Base-by-base conservation (phyloP, 2,888 invertebrate species). In the Eupithecia subumbrata region DNA sequence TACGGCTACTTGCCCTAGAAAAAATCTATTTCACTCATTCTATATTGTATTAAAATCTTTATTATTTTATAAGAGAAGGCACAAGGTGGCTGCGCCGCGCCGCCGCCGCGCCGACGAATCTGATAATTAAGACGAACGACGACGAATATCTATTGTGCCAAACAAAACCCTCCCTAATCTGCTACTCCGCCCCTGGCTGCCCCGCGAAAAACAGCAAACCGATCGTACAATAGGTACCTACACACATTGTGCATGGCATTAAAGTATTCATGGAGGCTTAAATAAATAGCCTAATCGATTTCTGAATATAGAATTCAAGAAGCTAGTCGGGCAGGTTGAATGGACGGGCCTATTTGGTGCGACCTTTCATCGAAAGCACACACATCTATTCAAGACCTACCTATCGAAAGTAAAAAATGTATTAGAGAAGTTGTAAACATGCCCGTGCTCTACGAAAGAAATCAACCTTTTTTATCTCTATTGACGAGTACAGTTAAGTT, bases 401-500 rank as follows among this genome's bases (percentile, higher is more conserved):
- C 56, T 11, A 22, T 22, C 22, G 56, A 22, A 22, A 22, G 3
- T 52, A 67, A 40, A 40, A 40, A 43, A 40, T 43, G 22, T 67
- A 18, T 9, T 40, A 7, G n/a, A n/a, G n/a, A 11, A 67, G 12
- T 37, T 37, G 40, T 67, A 43, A 43, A 45, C 40, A 68, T 68
- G 68, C 18, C 68, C 43, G 43, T 45, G 43, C n/a, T 25, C 14
- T 68, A 43, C 25, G 22, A 68, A 40, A 68, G 9, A 67, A 67
- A 67, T 37, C n/a, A 66, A 30, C 34, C n/a, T 4, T 40, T 43
- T 25, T 22, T 43, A 45, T 1, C 68, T 43, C 7, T 68, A 34
- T 69, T 72, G 71, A 75, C 76, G 45, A 67, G 34, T 4, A 60
- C 60, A 60, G 66, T 75, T 52, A 77, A 75, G 71, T 84, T 86